Conservation (phyloP, 2,888 invertebrate genomes). For the Escarpia spicata region DNA sequence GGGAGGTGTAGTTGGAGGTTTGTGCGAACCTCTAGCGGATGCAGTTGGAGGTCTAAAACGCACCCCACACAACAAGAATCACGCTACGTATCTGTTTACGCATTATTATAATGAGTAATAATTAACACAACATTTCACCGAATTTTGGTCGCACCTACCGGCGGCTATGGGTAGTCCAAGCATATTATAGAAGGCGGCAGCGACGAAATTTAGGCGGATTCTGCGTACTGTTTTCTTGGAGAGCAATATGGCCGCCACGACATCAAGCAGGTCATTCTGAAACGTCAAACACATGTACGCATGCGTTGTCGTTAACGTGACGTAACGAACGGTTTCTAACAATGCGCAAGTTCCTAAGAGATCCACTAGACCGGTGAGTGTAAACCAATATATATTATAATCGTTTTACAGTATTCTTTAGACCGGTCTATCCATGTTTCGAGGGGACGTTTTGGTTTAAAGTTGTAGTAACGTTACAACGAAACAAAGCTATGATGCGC, state of each 20-base stretch:
- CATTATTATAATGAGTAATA: no score
- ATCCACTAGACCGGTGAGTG: not conserved
- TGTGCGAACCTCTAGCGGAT: no score
- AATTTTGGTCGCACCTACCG: constrained; percentile 72
- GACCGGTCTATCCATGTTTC: not conserved
- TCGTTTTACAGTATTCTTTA: not conserved
- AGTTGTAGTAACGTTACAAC: not conserved
- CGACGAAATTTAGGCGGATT: constrained; percentile 92
- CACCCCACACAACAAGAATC: no score
- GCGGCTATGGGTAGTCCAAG: constrained; percentile 97
- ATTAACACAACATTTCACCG: no score
- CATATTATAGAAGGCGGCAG: constrained; percentile 96
- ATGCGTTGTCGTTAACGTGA: constrained; percentile 3
- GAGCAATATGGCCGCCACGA: constrained; percentile 91
- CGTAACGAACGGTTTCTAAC: not conserved
- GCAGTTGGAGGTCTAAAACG: no score
- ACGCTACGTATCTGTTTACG: no score
- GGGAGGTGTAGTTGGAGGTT: no score
- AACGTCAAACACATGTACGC: constrained; percentile 45
- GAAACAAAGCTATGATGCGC: not conserved
- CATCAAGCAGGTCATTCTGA: constrained; percentile 94
- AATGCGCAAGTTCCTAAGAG: not conserved
- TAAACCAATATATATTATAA: not conserved
- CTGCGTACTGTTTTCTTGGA: constrained; percentile 88
- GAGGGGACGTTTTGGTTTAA: not conserved